These are phyloP conservation scores for Drosophila pseudoananassae DNA, from an alignment of 1,140 invertebrate species.

Conservation along the genomic window DNA sequence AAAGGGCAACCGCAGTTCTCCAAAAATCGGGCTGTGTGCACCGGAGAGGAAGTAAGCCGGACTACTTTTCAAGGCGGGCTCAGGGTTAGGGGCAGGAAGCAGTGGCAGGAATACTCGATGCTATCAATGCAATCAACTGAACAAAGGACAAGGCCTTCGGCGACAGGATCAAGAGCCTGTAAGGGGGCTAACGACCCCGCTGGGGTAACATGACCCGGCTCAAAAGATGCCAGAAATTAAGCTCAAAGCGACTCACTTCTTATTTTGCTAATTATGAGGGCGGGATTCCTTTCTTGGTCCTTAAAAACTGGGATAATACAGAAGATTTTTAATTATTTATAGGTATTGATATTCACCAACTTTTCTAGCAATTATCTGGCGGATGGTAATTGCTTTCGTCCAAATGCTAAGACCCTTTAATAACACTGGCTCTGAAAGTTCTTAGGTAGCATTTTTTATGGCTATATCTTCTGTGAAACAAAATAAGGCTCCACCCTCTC, in stretches of 20 bases:
- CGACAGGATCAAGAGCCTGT: slow-evolving; percentile 32
- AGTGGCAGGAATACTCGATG: slow-evolving; percentile 22
- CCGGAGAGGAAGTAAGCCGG: slow-evolving; percentile 71
- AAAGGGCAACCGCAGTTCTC: slow-evolving; percentile 61
- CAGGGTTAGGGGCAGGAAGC: slow-evolving; percentile 7
- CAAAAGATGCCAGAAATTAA: slow-evolving; percentile 36
- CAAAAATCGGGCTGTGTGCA: slow-evolving; percentile 29
- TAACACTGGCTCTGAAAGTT: neutral
- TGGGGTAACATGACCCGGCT: slow-evolving; percentile 28
- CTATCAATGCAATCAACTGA: slow-evolving; percentile 56
- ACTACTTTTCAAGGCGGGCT: slow-evolving; percentile 51
- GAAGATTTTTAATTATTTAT: no score
- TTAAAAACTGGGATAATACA: no score
- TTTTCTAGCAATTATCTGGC: slow-evolving; percentile 24
- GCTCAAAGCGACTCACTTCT: slow-evolving; percentile 18
- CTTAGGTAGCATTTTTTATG: slow-evolving; percentile 30
- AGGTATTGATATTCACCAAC: neutral
- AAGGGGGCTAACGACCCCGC: slow-evolving; percentile 46
- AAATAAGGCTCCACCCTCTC: slow-evolving; percentile 2
- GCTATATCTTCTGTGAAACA: slow-evolving; percentile 31
- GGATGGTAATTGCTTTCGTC: slow-evolving; percentile 22
- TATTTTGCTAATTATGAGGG: slow-evolving; percentile 24
- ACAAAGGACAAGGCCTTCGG: slow-evolving; percentile 64
- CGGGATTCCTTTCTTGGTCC: neutral
- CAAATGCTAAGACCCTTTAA: slow-evolving; percentile 43